Conservation (phyloP, 1,140 invertebrate species). For the Antheraea mylitta region DNA sequence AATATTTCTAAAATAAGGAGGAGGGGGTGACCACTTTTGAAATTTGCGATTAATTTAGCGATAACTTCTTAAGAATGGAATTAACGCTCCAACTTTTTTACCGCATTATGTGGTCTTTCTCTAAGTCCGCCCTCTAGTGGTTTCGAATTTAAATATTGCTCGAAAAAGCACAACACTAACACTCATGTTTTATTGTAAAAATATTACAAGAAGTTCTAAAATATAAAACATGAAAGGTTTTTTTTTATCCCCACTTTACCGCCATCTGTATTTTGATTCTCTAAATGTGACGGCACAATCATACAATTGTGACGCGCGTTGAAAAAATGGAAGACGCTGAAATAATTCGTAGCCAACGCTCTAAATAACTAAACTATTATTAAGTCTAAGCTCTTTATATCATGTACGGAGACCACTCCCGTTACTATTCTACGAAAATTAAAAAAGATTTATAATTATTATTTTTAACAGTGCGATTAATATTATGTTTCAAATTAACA, state of each 20-base stretch:
- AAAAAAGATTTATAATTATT: conserved; percentile 9
- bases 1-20: not conserved
- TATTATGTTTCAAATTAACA: not conserved
- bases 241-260: not conserved
- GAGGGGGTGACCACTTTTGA: not conserved
- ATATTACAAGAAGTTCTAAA: not conserved
- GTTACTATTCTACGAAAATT: conserved; percentile 3
- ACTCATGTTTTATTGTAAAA: not conserved
- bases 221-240: not conserved
- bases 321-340: conserved; percentile 70
- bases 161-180: not conserved
- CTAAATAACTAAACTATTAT: conserved; percentile 41
- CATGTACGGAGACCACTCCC: conserved; percentile 16
- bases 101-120: too few relatives aligned
- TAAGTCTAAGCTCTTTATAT: conserved; percentile 31
- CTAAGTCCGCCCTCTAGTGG: not conserved
- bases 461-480: conserved; percentile 12
- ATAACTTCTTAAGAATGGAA: not conserved
- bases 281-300: conserved; percentile 13
- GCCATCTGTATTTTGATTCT: conserved; percentile 7
- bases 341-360: conserved; percentile 77
- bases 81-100: not conserved
- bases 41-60: not conserved
- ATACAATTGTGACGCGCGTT: conserved; percentile 33
- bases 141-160: not conserved